Conservation (phyloP, 2,113 vertebrate genomes). For the Sminthopsis crassicaudata region DNA sequence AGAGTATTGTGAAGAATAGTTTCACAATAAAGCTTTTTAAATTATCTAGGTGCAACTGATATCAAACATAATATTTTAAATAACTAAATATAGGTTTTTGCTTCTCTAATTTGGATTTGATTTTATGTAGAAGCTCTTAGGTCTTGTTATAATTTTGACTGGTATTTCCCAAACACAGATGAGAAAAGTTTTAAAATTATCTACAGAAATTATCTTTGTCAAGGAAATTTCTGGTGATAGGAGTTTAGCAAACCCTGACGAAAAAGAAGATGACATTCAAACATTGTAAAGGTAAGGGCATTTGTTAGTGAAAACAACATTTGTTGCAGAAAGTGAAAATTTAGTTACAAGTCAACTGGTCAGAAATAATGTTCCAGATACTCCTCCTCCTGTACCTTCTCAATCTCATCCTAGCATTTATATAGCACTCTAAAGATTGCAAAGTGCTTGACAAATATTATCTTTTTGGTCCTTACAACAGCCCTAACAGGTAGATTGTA, state of each 20-base stretch:
- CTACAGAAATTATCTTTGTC: background rate
- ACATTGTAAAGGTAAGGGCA: background rate
- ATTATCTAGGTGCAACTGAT: constrained; percentile 6
- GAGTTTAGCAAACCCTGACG: background rate
- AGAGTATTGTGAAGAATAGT: background rate
- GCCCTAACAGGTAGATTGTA: background rate
- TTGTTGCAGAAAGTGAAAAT: background rate
- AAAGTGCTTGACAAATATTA: background rate
- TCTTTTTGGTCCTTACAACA: background rate
- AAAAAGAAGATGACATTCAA: background rate
- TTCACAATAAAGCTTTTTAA: background rate
- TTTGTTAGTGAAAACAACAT: background rate
- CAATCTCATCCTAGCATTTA: background rate
- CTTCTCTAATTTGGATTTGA: constrained; percentile 31
- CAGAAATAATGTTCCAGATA: background rate
- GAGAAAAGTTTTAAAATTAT: background rate
- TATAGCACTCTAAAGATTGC: background rate
- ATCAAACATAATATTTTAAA: background rate
- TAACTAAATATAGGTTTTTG: background rate
- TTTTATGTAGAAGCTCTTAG: constrained; percentile 28
- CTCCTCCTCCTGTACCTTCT: background rate
- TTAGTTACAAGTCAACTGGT: background rate
- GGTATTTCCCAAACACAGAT: background rate
- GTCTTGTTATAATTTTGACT: constrained; percentile 45
- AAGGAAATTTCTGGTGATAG: background rate